Conservation (phyloP, 2,888 invertebrate genomes). For the Tupiocoris notatus region DNA sequence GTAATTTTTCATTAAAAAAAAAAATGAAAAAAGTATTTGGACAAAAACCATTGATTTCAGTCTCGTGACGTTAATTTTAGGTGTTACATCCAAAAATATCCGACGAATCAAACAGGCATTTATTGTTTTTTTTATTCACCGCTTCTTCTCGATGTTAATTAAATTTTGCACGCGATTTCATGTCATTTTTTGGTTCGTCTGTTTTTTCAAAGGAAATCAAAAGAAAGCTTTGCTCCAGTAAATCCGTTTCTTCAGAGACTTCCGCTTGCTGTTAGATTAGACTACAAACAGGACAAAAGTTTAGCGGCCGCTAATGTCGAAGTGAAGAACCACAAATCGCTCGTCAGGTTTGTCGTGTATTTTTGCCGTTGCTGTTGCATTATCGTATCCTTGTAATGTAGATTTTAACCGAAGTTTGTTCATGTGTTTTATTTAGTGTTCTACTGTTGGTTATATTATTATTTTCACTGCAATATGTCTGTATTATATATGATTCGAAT, state of each 20-base stretch:
- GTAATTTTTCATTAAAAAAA: too few species aligned
- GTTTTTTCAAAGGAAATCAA: slow-evolving; percentile 49
- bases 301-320: slow-evolving; percentile 73
- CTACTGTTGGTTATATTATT: too few species aligned
- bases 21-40: too few species aligned
- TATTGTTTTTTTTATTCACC: too few species aligned
- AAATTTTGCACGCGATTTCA: background rate
- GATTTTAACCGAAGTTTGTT: background rate
- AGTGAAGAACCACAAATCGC: slow-evolving; percentile 59
- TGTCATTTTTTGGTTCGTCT: background rate
- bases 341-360: slow-evolving; percentile 52
- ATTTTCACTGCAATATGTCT: too few species aligned
- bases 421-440: too few species aligned
- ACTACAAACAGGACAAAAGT: slow-evolving; percentile 79
- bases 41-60: too few species aligned
- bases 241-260: slow-evolving; percentile 48
- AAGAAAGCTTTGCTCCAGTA: slow-evolving; percentile 44
- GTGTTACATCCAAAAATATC: too few species aligned
- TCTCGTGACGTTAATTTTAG: too few species aligned
- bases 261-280: slow-evolving; percentile 61
- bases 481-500: too few species aligned
- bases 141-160: too few species aligned
- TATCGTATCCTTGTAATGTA: background rate
- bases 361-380: background rate
- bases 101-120: too few species aligned